Percentiles rank a stretch among this genome's conserved stretches.
Evolutionary conservation across 2,113 vertebrate genomes (phyloP).

Genomic region (Empidonax alnorum): DNA sequence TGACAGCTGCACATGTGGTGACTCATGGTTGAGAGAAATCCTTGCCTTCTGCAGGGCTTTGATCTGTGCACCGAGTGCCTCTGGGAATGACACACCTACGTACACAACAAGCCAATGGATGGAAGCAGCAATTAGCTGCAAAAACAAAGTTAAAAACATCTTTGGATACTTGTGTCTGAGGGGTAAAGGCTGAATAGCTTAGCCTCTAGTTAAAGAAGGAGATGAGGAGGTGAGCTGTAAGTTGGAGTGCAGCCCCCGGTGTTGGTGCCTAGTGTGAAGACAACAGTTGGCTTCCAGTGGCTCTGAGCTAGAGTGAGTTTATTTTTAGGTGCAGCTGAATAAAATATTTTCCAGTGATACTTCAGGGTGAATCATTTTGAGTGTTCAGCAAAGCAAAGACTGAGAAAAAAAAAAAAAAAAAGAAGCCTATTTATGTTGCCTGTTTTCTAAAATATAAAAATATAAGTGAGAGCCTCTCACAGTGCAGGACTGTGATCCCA

Average conservation of each 20-base stretch:
- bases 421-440: not conserved
- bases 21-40: not conserved
- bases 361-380: not conserved
- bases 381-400: not conserved
- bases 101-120: not conserved
- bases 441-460: conserved; percentile 5
- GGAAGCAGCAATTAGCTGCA: not conserved
- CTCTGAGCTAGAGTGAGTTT: not conserved
- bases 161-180: not conserved
- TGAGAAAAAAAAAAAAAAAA: not conserved
- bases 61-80: not conserved
- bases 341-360: conserved; percentile 40
- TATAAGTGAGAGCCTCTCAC: not conserved
- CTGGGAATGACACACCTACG: not conserved
- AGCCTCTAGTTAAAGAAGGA: not conserved
- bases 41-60: not conserved
- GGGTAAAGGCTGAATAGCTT: not conserved
- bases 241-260: not conserved
- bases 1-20: not conserved
- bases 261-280: not conserved
- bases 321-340: conserved; percentile 36
- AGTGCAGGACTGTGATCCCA: not conserved
- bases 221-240: not conserved
- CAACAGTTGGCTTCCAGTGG: not conserved
- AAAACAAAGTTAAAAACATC: not conserved